Conservation (phyloP, 92 coral and sea anemone species). For the Blastomussa wellsi region DNA sequence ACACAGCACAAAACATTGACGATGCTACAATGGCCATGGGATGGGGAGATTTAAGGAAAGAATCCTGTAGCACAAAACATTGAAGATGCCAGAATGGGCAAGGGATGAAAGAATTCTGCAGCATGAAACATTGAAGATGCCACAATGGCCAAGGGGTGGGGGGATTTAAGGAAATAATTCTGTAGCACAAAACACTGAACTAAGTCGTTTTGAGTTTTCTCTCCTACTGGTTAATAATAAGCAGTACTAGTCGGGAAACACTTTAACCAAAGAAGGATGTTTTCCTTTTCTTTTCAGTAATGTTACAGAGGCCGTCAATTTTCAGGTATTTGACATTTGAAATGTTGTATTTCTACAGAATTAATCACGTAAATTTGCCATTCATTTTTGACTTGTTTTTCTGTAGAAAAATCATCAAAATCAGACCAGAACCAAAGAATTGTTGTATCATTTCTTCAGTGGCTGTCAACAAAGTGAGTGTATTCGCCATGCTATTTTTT, state of each 20-base stretch:
- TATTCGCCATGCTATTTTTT: not conserved
- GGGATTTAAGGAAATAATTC: no score
- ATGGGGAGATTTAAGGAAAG: no score
- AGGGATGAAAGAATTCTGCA: not conserved
- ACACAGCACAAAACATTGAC: no score
- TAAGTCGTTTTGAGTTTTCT: not conserved
- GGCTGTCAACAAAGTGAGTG: constrained; percentile 93
- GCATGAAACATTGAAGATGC: no score
- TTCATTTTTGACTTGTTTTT: not conserved
- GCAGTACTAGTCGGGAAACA: not conserved
- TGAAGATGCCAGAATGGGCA: no score
- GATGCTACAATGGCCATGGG: no score
- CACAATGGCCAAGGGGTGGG: no score
- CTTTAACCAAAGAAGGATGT: not conserved
- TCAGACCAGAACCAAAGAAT: constrained; percentile 66
- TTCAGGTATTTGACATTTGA: constrained; percentile 69
- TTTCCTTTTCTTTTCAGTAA: constrained; percentile 44
- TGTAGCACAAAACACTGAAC: not conserved
- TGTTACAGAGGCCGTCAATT: constrained; percentile 85
- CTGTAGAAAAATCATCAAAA: constrained; percentile 81
- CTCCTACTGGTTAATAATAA: no score
- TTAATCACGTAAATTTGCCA: no score
- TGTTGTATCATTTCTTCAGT: constrained; percentile 80
- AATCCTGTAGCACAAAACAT: no score
- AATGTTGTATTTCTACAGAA: not conserved